Base-by-base conservation (phyloP, 2,888 invertebrate species). In the Hipparchia semele region DNA sequence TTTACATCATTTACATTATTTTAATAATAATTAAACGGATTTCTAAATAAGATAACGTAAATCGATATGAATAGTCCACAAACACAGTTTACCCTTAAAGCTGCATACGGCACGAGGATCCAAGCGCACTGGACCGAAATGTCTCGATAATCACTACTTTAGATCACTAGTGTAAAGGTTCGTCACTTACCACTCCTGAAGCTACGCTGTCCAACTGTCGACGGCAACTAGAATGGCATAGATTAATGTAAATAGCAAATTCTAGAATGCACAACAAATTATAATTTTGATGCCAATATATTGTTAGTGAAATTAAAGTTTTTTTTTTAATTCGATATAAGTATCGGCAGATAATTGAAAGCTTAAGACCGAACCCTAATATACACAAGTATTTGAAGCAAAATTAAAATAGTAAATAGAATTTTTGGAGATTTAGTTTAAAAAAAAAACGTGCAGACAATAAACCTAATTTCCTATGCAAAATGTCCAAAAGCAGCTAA, bases 171-270 rank as follows among this genome's bases (percentile, higher is more conserved):
- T 79, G 84, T 87, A 90, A 90, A 83, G 82, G 86, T 76, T 76
- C 77, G 86, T 76, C 86, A 93, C 92, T 92, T 92, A 93, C 93
- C 92, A 85, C 88, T 81, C 85, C 77, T 65, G 81, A 75, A 61
- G 80, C 75, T 73, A 75, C 75, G 73, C 74, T 71, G 75, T 71
- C 73, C 75, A 76, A 78, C 78, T 78, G 68, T 73, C 78, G 75
- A 71, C 90, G 80, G 86, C 90, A 90, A 90, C 92, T 92, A 91
- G 86, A 92, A 92, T 87, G 84, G 79, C 61, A 79, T 76, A 74
- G 72, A 74, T 69, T 73, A 33, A 68, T 54, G 56, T 70, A 54
- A 66, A 66, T 76, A 73, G 71, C 67, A 49, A 68, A 64, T 33
- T 59, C 7, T 69, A 69, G 33, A 53, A 59, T 45, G 12, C n/a